Evolutionary conservation across 92 coral and sea anemone species (phyloP).

Genomic region (Isaurus tuberculatus): DNA sequence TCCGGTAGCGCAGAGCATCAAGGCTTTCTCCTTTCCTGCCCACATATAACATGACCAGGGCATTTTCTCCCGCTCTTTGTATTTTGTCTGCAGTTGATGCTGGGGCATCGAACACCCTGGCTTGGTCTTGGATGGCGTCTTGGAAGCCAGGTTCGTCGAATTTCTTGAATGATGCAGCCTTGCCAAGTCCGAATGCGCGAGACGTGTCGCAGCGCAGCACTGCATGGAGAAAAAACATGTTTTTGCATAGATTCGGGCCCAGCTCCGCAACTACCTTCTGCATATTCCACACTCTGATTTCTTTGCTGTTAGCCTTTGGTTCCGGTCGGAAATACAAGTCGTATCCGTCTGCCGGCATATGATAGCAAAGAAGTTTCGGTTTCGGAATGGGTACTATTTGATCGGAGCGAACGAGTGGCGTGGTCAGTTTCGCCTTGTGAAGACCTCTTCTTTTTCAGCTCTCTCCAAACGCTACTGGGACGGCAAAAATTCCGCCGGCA

Average conservation of each 20-base stretch:
- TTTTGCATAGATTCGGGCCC: conserved; percentile 14
- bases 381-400: too few species aligned
- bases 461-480: background rate
- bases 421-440: background rate
- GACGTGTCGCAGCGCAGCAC: conserved; percentile 36
- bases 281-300: conserved; percentile 37
- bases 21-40: background rate
- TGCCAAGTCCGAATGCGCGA: background rate
- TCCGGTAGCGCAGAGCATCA: background rate
- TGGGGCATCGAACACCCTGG: too few species aligned
- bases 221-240: conserved; percentile 43
- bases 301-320: conserved; percentile 31
- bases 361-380: conserved; percentile 26
- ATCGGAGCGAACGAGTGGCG: background rate
- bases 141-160: too few species aligned
- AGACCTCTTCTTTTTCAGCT: background rate
- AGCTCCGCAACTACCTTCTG: conserved; percentile 17
- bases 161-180: background rate
- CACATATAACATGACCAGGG: too few species aligned
- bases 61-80: background rate
- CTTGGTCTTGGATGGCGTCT: too few species aligned
- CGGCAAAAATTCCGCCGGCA: too few species aligned
- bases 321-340: conserved; percentile 40
- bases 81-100: background rate
- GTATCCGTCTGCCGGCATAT: background rate